These are phyloP conservation scores for Perccottus glenii DNA, from an alignment of 2,113 vertebrate species.

Conservation along the genomic window DNA sequence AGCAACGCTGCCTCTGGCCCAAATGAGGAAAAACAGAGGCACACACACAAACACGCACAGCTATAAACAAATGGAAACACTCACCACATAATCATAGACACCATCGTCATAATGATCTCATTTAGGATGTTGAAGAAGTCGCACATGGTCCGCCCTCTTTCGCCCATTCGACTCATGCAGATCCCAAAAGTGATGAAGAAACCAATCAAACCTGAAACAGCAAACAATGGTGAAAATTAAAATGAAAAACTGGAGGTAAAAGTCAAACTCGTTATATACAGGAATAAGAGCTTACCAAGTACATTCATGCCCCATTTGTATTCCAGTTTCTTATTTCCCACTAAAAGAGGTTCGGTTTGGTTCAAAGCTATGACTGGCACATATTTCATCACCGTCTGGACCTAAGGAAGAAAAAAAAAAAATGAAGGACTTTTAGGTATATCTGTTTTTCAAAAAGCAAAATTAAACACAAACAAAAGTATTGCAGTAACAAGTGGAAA, in stretches of 20 bases:
- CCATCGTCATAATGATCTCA: constrained; percentile 88
- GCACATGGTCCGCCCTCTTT: constrained; percentile 80
- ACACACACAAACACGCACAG: not conserved
- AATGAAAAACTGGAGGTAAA: constrained; percentile 17
- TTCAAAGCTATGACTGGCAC: constrained; percentile 54
- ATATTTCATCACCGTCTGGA: constrained; percentile 82
- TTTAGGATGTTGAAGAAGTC: constrained; percentile 89
- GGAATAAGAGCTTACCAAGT: constrained; percentile 74
- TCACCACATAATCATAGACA: constrained; percentile 87
- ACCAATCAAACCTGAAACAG: constrained; percentile 78
- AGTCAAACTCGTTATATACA: not conserved
- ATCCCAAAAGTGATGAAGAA: constrained; percentile 88
- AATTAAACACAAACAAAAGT: too few species aligned
- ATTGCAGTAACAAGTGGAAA: too few species aligned
- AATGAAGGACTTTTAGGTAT: not conserved
- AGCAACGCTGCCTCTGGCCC: constrained; percentile 30
- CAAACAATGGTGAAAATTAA: not conserved
- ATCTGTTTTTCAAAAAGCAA: not conserved
- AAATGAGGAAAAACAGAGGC: constrained; percentile 46
- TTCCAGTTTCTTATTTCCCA: constrained; percentile 80
- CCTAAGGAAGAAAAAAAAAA: constrained; percentile 58
- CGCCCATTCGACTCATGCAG: constrained; percentile 85
- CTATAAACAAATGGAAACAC: constrained; percentile 32
- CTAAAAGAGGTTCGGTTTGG: constrained; percentile 70
- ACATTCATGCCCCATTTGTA: constrained; percentile 88